A percentile compares a stretch with the other conserved stretches of the same genome.
phyloP scores from a whole-genome alignment of 1,140 invertebrate species.

The Lepeophtheirus salmonis region DNA sequence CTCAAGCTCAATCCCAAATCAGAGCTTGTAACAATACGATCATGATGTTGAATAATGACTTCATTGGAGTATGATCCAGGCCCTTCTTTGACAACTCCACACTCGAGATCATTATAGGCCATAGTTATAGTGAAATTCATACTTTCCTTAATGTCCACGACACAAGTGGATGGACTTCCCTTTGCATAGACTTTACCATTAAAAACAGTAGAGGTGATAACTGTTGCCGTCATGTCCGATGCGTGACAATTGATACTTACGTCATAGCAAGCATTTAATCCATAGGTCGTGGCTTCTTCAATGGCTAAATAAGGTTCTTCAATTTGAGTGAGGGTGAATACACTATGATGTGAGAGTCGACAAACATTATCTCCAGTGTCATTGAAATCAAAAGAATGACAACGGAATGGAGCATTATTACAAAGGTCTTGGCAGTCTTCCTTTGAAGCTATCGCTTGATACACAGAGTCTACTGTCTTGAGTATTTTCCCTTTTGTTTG shows the following conservation, averaged over 20 bases:
- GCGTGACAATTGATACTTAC: constrained; percentile 60
- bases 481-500: constrained; percentile 63
- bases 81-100: constrained; percentile 35
- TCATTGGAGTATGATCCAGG: constrained; percentile 22
- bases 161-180: constrained; percentile 46
- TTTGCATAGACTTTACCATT: constrained; percentile 86
- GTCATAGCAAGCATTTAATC: constrained; percentile 80
- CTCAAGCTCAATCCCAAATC: constrained; percentile 75
- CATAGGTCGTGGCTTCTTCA: constrained; percentile 45
- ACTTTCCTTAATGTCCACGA: constrained; percentile 58
- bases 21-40: constrained; percentile 79
- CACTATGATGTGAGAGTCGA: constrained; percentile 18
- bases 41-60: constrained; percentile 48
- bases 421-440: constrained; percentile 48
- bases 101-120: constrained; percentile 76
- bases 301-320: constrained; percentile 34
- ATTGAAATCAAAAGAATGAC: constrained; percentile 79
- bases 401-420: constrained; percentile 59
- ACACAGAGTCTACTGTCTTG: constrained; percentile 82
- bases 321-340: constrained; percentile 20
- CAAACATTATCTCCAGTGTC: constrained; percentile 81
- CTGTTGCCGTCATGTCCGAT: constrained; percentile 74
- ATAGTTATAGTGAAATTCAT: constrained; percentile 69
- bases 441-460: constrained; percentile 22
- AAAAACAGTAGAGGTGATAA: constrained; percentile 75